Conservation (phyloP, 92 coral and sea anemone genomes). For the Virgularia gustaviana region DNA sequence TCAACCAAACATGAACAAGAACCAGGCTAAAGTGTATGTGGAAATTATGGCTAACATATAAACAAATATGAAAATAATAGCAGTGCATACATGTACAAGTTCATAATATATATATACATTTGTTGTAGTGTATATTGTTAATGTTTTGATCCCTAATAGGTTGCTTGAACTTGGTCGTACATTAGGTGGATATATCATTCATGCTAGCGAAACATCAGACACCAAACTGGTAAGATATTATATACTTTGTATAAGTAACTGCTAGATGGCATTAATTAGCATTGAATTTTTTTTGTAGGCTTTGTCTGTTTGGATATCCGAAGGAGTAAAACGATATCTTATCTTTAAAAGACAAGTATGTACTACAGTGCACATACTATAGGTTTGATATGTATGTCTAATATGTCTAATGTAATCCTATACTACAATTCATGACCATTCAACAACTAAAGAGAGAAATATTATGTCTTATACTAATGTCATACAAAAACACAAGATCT, state of each 20-base stretch:
- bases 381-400: no score
- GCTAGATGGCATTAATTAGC: not conserved
- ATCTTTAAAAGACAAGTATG: slow-evolving; percentile 69
- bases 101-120: not conserved
- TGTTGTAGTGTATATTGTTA: no score
- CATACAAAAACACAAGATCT: no score
- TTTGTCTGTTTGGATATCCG: slow-evolving; percentile 74
- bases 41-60: not conserved
- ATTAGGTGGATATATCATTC: slow-evolving; percentile 70
- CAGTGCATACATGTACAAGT: not conserved
- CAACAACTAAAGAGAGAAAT: no score
- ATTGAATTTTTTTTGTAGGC: slow-evolving; percentile 55
- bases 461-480: no score
- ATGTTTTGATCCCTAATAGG: slow-evolving; percentile 39
- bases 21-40: slow-evolving; percentile 25
- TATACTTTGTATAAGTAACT: not conserved
- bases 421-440: no score
- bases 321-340: slow-evolving; percentile 70
- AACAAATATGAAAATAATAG: not conserved
- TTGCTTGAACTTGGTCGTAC: slow-evolving; percentile 50
- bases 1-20: not conserved
- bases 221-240: slow-evolving; percentile 60
- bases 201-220: slow-evolving; percentile 65
- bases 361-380: not conserved
- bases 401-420: no score